phyloP scores from a whole-genome alignment of 1,140 invertebrate genomes.

The Ceratosolen solmsi region DNA sequence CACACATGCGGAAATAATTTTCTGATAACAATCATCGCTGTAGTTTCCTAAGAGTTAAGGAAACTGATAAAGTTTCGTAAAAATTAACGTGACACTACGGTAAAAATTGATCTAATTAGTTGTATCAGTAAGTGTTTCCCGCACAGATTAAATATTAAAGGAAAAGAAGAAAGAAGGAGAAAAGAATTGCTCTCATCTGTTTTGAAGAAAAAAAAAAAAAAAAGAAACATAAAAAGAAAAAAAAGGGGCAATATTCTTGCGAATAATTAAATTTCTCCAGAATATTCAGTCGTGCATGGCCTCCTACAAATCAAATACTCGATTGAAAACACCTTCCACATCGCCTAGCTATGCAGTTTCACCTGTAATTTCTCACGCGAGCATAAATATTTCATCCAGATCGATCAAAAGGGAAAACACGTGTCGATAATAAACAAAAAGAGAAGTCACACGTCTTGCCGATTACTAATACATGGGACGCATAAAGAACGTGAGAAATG shows the following conservation, averaged over 20 bases:
- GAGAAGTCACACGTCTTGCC: not conserved
- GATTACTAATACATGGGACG: not conserved
- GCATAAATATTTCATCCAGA: conserved; percentile 1
- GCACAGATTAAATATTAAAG: not conserved
- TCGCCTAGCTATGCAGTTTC: not conserved
- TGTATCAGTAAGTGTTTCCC: not conserved
- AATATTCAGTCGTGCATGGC: not conserved
- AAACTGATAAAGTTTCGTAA: not conserved
- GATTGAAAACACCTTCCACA: not conserved
- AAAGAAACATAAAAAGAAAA: not conserved
- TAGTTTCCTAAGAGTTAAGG: not conserved
- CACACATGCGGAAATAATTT: not conserved
- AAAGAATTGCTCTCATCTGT: not conserved
- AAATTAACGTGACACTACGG: not conserved
- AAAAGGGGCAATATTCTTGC: not conserved
- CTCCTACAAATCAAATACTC: conserved; percentile 20
- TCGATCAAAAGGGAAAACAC: conserved; percentile 31
- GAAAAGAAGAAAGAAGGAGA: not conserved
- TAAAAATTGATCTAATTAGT: not conserved
- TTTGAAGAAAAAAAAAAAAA: not conserved
- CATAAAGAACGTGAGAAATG: conserved; percentile 1
- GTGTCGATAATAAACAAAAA: not conserved
- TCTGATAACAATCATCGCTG: not conserved
- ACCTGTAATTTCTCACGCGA: conserved; percentile 22
- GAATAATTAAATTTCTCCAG: conserved; percentile 26